Base-by-base conservation (phyloP, 2,888 invertebrate species). In the Mythimna impura region DNA sequence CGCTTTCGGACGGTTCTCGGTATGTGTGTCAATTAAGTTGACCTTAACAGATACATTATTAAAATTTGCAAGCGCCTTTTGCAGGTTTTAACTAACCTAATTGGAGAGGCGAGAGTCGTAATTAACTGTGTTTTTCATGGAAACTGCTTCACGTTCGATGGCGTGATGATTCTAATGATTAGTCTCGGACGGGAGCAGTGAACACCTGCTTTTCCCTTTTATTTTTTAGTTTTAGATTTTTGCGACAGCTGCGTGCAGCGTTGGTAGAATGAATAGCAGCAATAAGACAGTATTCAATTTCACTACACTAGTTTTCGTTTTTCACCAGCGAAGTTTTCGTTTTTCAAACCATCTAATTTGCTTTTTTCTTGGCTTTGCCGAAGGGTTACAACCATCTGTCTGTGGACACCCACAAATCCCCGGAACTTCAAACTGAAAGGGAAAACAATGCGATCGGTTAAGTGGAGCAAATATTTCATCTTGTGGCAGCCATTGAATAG, bases 11-110 rank as follows among this genome's bases (percentile, higher is more conserved):
- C 81, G 76, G 74, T 57, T 71, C 81, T 83, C 80, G 85, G 88
- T 84, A 87, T 86, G 84, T 87, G 84, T 88, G 90, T 90, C 89
- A 91, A 90, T 89, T 88, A 85, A 81, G 73, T 81, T 89, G 90
- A 90, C 90, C 90, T 89, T 85, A 83, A 65, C 73, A 80, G 68
- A 79, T 74, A 73, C 78, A 69, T 73, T 78, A 79, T 84, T 80
- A 80, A 84, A 86, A 88, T 89, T 86, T 84, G 87, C 89, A 85
- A 88, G 80, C 81, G 80, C 71, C 73, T 77, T 78, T 74, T 85
- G 86, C 86, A 88, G 83, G 86, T 87, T 85, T 87, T 82, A 89
- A 87, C 84, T 81, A 76, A 82, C 79, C 76, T 84, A 89, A 88
- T 87, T 88, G 88, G 78, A 69, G 78, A 80, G 76, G 81, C 86